Conservation (phyloP, 1,140 invertebrate genomes). For the Ips nitidus region DNA sequence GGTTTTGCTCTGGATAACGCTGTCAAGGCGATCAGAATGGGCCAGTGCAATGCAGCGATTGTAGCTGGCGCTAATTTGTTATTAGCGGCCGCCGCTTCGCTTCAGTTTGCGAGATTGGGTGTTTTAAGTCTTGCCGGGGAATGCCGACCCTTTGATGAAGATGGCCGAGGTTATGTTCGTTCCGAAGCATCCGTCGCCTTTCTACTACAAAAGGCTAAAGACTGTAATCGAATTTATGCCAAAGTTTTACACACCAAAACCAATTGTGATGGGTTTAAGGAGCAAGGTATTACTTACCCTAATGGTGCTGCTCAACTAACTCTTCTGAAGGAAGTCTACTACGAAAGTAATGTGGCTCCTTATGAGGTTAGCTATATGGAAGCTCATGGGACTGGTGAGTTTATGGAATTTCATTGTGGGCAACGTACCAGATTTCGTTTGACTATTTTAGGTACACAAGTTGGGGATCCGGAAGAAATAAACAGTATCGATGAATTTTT, state of each 20-base stretch:
- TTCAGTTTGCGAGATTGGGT: constrained; percentile 81
- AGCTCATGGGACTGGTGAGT: constrained; percentile 80
- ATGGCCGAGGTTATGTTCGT: constrained; percentile 72
- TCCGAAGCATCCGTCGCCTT: constrained; percentile 75
- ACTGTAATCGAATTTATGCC: constrained; percentile 75
- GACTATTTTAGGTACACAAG: constrained; percentile 56
- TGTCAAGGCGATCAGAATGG: constrained; percentile 70
- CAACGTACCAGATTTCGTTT: background rate
- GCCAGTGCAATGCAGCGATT: constrained; percentile 64
- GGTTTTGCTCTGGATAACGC: constrained; percentile 82
- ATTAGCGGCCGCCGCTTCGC: constrained; percentile 78
- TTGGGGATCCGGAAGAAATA: constrained; percentile 86
- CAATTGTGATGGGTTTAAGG: constrained; percentile 83
- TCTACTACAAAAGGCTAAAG: constrained; percentile 78
- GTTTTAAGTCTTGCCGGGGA: constrained; percentile 82
- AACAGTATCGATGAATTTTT: constrained; percentile 80
- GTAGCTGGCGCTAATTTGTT: constrained; percentile 80
- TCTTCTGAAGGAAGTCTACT: constrained; percentile 81
- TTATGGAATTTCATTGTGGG: background rate
- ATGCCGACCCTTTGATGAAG: constrained; percentile 88
- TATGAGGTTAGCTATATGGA: constrained; percentile 77
- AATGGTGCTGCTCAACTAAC: constrained; percentile 77
- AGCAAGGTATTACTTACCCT: constrained; percentile 84
- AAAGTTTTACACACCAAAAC: constrained; percentile 58
- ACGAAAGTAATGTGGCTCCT: constrained; percentile 76